Evolutionary conservation across 2,797 vertebrate species (phyloP), one percentile per base, ranked within the genome.

Genomic region (Psittacula echo): DNA sequence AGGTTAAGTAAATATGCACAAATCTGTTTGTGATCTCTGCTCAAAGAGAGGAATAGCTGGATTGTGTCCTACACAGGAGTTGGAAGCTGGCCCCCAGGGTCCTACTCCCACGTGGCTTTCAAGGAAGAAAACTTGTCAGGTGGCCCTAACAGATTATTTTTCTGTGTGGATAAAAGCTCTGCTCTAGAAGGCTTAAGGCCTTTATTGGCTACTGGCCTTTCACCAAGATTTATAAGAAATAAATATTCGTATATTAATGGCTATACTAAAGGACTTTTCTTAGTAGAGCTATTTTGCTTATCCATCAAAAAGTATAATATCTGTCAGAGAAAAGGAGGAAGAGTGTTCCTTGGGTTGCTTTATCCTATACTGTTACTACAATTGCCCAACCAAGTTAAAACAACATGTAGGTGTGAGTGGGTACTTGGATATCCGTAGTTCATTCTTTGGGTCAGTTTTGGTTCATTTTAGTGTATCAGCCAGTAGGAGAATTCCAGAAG

Each of bases 1-100:
- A 86, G 70, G 62, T 78, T 53, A 81, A 95, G 42, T 84, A 88
- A 94, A 88, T 78, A 90, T 20, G 23, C 37, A 56, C 45, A 92
- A 84, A 66, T 50, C 18, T 39, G 53, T 81, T 88, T 93, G 37
- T 71, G 72, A 84, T 81, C 62, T 53, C 66, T 86, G 7, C 34
- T 95, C 20, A 29, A 65, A 64, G 53, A 64, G 48, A 72, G 37
- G 27, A 89, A 19, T 71, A 74, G n/a, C 37, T 90, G 53, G 41
- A 65, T 83, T 71, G 30, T 64, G 26, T 90, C 51, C 44, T 77
- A 20, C 6, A 9, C 19, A 29, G 70, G 50, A 65, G 12, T 29
- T 80, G 61, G 27, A 95, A 73, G 21, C 32, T 94, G 17, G 9
- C 83, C 51, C 54, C 8, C 27, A 37, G 68, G 61, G 54, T 51